Base-by-base conservation (phyloP, 2,888 invertebrate species). In the Petrolisthes cinctipes region DNA sequence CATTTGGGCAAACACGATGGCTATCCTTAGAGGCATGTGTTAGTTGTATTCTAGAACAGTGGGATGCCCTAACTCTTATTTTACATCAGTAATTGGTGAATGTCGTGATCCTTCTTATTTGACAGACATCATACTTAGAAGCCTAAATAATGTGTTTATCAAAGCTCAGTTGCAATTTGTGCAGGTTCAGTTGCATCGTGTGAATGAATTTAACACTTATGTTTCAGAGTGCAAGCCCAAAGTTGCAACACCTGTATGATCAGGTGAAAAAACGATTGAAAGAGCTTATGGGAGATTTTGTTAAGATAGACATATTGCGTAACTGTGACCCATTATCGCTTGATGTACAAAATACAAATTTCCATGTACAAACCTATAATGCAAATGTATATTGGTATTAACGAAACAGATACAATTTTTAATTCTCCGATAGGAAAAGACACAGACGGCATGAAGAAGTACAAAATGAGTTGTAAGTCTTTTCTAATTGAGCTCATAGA, bases 61-160 rank as follows among this genome's bases (percentile, higher is more conserved):
- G 68, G 83, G 84, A 78, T 84, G 78, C 84, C 53, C 53, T 85
- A 85, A 53, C 54, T 17, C 85, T 85, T 83, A 83, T 76, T 79
- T 85, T 68, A 85, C 79, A 85, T 57, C 85, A 66, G 23, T 78
- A 11, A 68, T 85, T 85, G 79, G 79, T 85, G 85, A 57, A 76
- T 23, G 53, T 53, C 5, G 85, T 66, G 85, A 85, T 68, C 78
- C 79, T 11, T 85, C 83, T 53, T 79, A 85, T 79, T 66, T 85
- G 53, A 85, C 79, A 79, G 79, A 82, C 14, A 82, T 20, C 71
- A 66, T 71, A 17, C 82, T 82, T n/a, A 17, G 20, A 11, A 73
- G 53, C 20, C 5, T 82, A 71, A 82, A 68, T 54, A 71, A 82
- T 82, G 37, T 53, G n/a, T 82, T 82, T 53, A 71, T 82, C 51